Conservation (phyloP, 1,140 invertebrate species). For the Radopholus similis region DNA sequence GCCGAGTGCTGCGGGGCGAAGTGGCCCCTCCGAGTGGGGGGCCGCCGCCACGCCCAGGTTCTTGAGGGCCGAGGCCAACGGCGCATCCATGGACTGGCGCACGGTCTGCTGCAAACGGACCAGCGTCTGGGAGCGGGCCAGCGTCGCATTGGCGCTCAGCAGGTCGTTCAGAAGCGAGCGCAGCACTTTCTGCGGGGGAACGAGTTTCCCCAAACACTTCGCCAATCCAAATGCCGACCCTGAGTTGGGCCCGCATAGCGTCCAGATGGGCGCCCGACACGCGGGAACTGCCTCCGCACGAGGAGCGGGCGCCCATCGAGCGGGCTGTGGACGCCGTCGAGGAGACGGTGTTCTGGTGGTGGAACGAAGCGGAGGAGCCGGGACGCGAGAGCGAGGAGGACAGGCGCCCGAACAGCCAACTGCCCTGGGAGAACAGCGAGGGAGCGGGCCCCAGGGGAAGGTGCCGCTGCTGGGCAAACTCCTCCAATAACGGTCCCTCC, state of each 20-base stretch:
- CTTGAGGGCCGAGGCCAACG: not conserved
- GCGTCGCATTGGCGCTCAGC: not conserved
- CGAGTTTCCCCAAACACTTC: not conserved
- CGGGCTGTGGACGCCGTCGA: not conserved
- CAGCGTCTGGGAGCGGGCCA: not conserved
- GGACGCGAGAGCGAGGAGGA: not conserved
- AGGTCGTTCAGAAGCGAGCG: constrained; percentile 6
- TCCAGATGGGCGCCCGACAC: not conserved
- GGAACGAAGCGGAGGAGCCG: not conserved
- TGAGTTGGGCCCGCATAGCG: not conserved
- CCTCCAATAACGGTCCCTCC: not conserved
- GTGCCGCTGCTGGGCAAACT: not conserved
- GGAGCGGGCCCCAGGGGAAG: too few species aligned
- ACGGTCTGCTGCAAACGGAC: not conserved
- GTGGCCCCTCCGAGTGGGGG: not conserved
- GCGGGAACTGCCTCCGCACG: not conserved
- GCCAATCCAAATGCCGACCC: not conserved
- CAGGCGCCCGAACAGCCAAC: not conserved
- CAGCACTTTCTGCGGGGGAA: not conserved
- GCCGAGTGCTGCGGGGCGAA: constrained; percentile 10
- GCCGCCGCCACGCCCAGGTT: not conserved
- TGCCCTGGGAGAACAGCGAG: not conserved
- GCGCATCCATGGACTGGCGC: constrained; percentile 17
- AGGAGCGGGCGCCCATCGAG: not conserved
- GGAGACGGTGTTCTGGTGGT: not conserved